These are phyloP conservation scores for Idaea biselata DNA, from an alignment of 2,888 invertebrate genomes.

Conservation along the genomic window DNA sequence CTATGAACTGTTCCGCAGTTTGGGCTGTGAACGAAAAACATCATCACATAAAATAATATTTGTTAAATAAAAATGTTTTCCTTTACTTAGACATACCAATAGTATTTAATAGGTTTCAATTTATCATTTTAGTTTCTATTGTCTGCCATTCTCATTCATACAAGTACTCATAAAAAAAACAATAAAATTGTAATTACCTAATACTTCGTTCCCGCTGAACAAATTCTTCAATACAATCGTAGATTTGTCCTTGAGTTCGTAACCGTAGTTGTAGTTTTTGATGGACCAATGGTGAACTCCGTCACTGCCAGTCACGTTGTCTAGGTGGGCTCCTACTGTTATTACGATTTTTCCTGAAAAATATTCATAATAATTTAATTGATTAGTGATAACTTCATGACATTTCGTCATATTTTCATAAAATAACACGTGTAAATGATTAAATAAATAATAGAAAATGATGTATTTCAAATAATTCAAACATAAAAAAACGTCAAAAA, in stretches of 20 bases:
- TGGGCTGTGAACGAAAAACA: slow-evolving; percentile 33
- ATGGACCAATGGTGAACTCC: slow-evolving; percentile 49
- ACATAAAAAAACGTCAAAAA: too few relatives aligned
- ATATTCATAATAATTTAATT: slow-evolving; percentile 1
- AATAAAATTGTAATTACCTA: slow-evolving; percentile 49
- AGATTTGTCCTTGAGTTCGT: slow-evolving; percentile 47
- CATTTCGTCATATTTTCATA: too few relatives aligned
- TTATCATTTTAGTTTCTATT: too few relatives aligned
- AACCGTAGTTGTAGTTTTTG: slow-evolving; percentile 40
- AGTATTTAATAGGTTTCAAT: too few relatives aligned
- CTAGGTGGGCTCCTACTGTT: slow-evolving; percentile 31
- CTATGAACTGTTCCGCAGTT: slow-evolving; percentile 44
- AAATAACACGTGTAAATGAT: too few relatives aligned
- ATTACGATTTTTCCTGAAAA: slow-evolving; percentile 42
- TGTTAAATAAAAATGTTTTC: too few relatives aligned
- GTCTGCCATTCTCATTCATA: too few relatives aligned
- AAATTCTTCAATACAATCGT: slow-evolving; percentile 50
- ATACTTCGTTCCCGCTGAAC: slow-evolving; percentile 50
- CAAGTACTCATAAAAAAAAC: too few relatives aligned
- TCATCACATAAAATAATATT: neutral
- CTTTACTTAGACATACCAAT: too few relatives aligned
- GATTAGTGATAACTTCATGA: too few relatives aligned
- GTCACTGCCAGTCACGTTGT: slow-evolving; percentile 35
- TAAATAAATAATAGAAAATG: too few relatives aligned
- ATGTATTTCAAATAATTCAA: too few relatives aligned